phyloP scores from a whole-genome alignment of 1,140 invertebrate species.

The Pollicipes pollicipes region DNA sequence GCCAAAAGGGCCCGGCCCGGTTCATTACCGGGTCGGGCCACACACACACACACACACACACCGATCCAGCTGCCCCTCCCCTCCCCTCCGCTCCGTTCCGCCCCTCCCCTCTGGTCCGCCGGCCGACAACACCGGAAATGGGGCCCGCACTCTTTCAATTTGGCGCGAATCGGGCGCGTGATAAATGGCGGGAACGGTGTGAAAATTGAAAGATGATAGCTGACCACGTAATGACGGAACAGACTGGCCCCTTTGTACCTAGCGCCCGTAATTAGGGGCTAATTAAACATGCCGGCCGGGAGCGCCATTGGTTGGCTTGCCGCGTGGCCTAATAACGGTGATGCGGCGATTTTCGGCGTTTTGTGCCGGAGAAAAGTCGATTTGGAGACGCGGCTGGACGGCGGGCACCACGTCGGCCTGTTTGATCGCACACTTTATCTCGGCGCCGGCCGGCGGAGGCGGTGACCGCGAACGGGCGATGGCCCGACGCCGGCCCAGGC shows the following conservation, averaged over 20 bases:
- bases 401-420: no score
- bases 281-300: background rate
- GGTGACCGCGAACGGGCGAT: no score
- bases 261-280: background rate
- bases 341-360: background rate
- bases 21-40: background rate
- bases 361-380: background rate
- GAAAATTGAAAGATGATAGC: slow-evolving; percentile 2
- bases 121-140: background rate
- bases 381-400: no score
- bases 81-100: no score
- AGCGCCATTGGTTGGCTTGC: background rate
- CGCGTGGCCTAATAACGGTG: background rate
- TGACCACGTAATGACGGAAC: background rate
- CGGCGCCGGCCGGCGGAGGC: no score
- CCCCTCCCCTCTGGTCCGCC: background rate
- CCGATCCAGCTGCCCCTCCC: background rate
- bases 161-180: background rate
- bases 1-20: no score
- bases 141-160: background rate
- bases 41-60: background rate
- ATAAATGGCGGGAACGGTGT: background rate
- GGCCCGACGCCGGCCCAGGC: no score
- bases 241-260: background rate
- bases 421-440: background rate